These are phyloP conservation scores for Zhengitettix transpicula DNA, from an alignment of 2,888 invertebrate species.

Conservation along the genomic window DNA sequence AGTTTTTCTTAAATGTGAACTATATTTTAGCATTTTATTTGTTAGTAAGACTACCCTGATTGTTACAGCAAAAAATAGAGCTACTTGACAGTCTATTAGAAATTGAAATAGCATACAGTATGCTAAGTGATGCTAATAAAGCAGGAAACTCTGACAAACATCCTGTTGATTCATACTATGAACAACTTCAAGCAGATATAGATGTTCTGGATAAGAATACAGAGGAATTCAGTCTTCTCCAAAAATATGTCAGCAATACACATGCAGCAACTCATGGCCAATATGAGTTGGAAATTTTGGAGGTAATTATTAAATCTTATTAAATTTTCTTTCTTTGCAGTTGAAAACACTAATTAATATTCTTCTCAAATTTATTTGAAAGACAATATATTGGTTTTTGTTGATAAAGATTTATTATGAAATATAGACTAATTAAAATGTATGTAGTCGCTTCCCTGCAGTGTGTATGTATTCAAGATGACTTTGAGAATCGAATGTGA, in stretches of 20 bases:
- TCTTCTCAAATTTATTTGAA: too few species aligned
- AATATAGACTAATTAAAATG: too few species aligned
- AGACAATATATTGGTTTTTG: too few species aligned
- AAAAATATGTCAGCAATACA: constrained; percentile 73
- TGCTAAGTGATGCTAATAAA: constrained; percentile 45
- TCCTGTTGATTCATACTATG: constrained; percentile 73
- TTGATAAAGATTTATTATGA: too few species aligned
- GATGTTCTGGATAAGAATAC: constrained; percentile 44
- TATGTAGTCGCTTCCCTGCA: too few species aligned
- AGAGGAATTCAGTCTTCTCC: constrained; percentile 57
- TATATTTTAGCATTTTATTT: neutral
- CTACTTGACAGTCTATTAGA: constrained; percentile 90
- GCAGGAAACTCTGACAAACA: constrained; percentile 19
- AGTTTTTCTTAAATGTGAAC: neutral
- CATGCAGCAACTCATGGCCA: constrained; percentile 78
- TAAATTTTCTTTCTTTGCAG: neutral
- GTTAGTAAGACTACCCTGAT: neutral
- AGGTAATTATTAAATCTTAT: constrained; percentile 18
- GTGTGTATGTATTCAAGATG: too few species aligned
- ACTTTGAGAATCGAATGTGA: too few species aligned
- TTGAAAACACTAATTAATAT: too few species aligned
- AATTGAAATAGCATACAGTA: constrained; percentile 85
- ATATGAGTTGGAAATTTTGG: constrained; percentile 50
- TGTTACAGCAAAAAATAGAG: constrained; percentile 42
- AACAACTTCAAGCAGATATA: constrained; percentile 70